Evolutionary conservation across 2,113 vertebrate genomes (phyloP).

Genomic region (Eulemur rufifrons): DNA sequence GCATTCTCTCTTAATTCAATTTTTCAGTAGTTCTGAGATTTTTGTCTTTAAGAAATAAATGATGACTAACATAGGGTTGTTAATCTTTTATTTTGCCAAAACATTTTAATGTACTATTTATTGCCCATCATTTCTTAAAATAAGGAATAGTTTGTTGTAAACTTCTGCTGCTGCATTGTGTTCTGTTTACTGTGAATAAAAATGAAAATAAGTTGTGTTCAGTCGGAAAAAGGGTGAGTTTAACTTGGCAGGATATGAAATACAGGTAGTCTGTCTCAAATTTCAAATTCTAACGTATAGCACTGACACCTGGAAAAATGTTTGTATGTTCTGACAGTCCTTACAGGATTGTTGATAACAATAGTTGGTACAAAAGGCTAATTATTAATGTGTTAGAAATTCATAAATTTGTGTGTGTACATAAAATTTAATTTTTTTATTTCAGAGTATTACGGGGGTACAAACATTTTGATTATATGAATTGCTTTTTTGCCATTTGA

Average conservation of each 20-base stretch:
- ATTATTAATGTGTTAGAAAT: neutral
- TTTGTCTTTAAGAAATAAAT: neutral
- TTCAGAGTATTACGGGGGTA: too few relatives aligned
- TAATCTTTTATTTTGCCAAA: neutral
- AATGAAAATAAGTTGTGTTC: neutral
- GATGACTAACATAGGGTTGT: neutral
- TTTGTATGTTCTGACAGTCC: neutral
- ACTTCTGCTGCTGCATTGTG: neutral
- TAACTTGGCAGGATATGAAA: slow-evolving; percentile 10
- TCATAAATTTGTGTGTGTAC: neutral
- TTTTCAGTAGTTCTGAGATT: neutral
- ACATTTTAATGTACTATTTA: neutral
- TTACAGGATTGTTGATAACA: neutral
- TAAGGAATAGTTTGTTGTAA: neutral
- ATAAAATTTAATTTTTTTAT: too few relatives aligned
- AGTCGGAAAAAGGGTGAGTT: neutral
- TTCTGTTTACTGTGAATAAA: neutral
- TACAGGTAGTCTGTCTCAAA: neutral
- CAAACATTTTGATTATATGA: too few relatives aligned
- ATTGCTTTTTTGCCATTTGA: too few relatives aligned
- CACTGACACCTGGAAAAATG: neutral
- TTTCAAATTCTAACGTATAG: neutral
- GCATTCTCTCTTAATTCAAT: neutral
- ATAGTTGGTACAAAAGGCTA: neutral
- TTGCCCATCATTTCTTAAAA: neutral